Percentiles rank a stretch among this genome's conserved stretches.
Evolutionary conservation across 2,888 invertebrate species (phyloP).

Genomic region (Beris chalybata): DNA sequence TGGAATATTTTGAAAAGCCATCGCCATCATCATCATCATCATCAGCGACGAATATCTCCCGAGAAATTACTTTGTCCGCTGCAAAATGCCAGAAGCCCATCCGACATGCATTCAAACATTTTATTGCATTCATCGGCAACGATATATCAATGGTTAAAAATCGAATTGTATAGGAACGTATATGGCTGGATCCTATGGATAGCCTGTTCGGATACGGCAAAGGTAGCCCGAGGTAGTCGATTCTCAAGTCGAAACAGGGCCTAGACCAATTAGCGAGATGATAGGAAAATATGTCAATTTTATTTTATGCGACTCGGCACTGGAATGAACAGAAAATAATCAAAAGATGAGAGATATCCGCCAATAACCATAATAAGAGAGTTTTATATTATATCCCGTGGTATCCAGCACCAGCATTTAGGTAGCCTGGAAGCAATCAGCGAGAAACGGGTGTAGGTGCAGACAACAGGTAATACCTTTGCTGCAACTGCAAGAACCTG

Average conservation of each 20-base stretch:
- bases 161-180: not conserved
- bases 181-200: too few relatives aligned
- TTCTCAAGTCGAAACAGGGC: conserved; percentile 1
- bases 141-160: conserved; percentile 6
- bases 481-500: conserved; percentile 5
- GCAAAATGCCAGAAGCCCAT: conserved; percentile 20
- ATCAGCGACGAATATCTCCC: conserved; percentile 30
- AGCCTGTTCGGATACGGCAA: too few relatives aligned
- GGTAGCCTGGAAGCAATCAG: conserved; percentile 9
- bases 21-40: conserved; percentile 3
- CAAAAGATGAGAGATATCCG: conserved; percentile 39
- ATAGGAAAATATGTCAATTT: conserved; percentile 44
- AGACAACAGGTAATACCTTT: conserved; percentile 31
- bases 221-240: too few relatives aligned
- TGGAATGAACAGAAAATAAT: conserved; percentile 38
- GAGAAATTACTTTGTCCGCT: conserved; percentile 36
- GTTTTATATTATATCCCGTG: conserved; percentile 16
- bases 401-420: conserved; percentile 6
- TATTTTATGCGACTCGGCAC: conserved; percentile 40
- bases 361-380: conserved; percentile 40
- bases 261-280: conserved; percentile 44
- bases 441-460: conserved; percentile 31
- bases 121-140: conserved; percentile 14
- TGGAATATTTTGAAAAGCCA: conserved; percentile 1
- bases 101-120: conserved; percentile 18